These are phyloP conservation scores for Chaenocephalus aceratus DNA, from an alignment of 2,113 vertebrate species.

Conservation along the genomic window DNA sequence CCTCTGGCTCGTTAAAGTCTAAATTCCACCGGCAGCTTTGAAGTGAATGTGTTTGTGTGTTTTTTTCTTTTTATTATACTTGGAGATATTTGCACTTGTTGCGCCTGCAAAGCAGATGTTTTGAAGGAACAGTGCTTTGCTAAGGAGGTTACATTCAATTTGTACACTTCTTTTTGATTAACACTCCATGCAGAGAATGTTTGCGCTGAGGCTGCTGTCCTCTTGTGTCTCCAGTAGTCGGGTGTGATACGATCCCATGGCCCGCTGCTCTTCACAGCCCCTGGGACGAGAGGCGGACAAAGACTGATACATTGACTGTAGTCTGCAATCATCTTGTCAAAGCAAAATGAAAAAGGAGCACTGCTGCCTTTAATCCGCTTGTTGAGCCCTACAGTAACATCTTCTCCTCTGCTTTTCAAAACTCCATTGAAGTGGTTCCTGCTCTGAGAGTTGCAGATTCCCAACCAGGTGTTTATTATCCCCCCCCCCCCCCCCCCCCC, in stretches of 20 bases:
- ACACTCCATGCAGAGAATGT: background rate
- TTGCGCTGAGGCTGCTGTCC: background rate
- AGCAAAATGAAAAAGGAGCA: slow-evolving; percentile 62
- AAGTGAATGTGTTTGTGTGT: slow-evolving; percentile 67
- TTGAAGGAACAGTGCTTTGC: slow-evolving; percentile 30
- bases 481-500: too few species aligned
- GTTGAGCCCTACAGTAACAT: slow-evolving; percentile 59
- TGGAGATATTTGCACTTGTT: slow-evolving; percentile 71
- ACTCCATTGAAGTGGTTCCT: slow-evolving; percentile 64
- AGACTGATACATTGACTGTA: slow-evolving; percentile 68
- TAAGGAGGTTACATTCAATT: slow-evolving; percentile 16
- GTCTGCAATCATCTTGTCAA: slow-evolving; percentile 79
- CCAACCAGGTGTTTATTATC: slow-evolving; percentile 71
- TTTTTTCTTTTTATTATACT: slow-evolving; percentile 56
- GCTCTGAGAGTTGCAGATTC: slow-evolving; percentile 70
- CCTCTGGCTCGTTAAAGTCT: slow-evolving; percentile 72
- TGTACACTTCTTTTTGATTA: background rate
- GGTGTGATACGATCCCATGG: slow-evolving; percentile 47
- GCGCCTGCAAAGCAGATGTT: slow-evolving; percentile 79
- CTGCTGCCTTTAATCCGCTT: slow-evolving; percentile 75
- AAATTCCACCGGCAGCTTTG: slow-evolving; percentile 76
- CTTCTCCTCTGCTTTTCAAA: slow-evolving; percentile 58
- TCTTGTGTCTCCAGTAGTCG: background rate
- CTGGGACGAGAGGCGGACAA: slow-evolving; percentile 62
- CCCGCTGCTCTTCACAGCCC: slow-evolving; percentile 43